phyloP scores from a whole-genome alignment of 2,888 invertebrate species.

The Liposcelis brunnea region DNA sequence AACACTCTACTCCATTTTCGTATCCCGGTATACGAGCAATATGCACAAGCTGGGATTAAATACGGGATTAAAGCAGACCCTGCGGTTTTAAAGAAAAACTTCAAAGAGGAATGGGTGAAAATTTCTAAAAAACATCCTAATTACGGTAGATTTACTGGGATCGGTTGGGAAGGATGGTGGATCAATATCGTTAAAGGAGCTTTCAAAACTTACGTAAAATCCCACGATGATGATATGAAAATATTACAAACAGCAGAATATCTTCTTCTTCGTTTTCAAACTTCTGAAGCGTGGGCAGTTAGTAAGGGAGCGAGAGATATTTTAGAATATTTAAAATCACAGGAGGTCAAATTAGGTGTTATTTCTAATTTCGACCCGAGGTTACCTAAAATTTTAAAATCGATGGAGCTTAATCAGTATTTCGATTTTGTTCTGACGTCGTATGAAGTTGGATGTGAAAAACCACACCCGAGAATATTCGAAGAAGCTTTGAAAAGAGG shows the following conservation, averaged over 20 bases:
- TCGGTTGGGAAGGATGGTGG: slow-evolving; percentile 78
- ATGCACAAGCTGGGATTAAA: slow-evolving; percentile 47
- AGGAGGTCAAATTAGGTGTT: slow-evolving; percentile 43
- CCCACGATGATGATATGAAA: slow-evolving; percentile 23
- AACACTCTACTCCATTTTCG: slow-evolving; percentile 64
- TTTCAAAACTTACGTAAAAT: slow-evolving; percentile 35
- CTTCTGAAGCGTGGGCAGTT: slow-evolving; percentile 53
- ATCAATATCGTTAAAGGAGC: slow-evolving; percentile 43
- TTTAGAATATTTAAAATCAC: slow-evolving; percentile 37
- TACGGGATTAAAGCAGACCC: slow-evolving; percentile 48
- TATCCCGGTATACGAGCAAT: slow-evolving; percentile 52
- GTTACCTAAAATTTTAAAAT: slow-evolving; percentile 45
- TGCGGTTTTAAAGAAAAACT: slow-evolving; percentile 38
- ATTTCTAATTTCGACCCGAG: slow-evolving; percentile 83
- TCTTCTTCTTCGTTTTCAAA: slow-evolving; percentile 52
- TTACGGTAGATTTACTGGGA: slow-evolving; percentile 49
- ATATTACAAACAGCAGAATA: slow-evolving; percentile 35
- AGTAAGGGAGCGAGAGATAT: slow-evolving; percentile 45
- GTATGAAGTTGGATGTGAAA: slow-evolving; percentile 51
- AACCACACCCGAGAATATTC: slow-evolving; percentile 62
- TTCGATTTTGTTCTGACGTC: slow-evolving; percentile 71
- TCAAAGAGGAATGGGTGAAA: slow-evolving; percentile 43
- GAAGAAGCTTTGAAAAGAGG: slow-evolving; percentile 36
- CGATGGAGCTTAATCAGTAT: slow-evolving; percentile 44
- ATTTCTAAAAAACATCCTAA: slow-evolving; percentile 58